Evolutionary conservation across 2,888 invertebrate species (phyloP).

Genomic region (Clepsis dumicolana): DNA sequence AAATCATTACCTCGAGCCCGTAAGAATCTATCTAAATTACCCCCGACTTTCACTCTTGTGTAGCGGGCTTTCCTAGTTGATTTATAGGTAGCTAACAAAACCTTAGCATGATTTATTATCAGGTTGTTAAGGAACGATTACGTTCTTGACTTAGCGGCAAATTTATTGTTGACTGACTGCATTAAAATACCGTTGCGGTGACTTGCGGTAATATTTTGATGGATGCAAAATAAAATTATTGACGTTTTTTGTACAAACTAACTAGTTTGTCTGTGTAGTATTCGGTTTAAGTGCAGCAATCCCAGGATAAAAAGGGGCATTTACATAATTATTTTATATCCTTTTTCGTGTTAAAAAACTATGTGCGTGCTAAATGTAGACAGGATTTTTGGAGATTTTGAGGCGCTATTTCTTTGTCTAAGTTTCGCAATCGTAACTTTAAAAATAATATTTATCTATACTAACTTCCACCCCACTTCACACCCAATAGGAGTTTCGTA

Average conservation of each 20-base stretch:
- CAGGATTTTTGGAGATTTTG: too few relatives aligned
- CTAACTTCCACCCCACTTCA: too few relatives aligned
- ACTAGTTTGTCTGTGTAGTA: too few relatives aligned
- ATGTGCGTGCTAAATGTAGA: too few relatives aligned
- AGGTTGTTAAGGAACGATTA: conserved; percentile 42
- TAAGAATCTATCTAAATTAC: conserved; percentile 10
- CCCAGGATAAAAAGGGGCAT: too few relatives aligned
- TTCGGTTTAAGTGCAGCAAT: too few relatives aligned
- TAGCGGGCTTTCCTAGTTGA: conserved; percentile 28
- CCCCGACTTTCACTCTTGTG: conserved; percentile 4
- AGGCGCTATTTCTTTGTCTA: too few relatives aligned
- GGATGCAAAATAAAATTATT: background rate
- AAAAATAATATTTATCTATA: too few relatives aligned
- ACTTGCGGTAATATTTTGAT: conserved; percentile 34
- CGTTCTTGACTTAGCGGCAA: conserved; percentile 39
- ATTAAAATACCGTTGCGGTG: conserved; percentile 39
- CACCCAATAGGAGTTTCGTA: too few relatives aligned
- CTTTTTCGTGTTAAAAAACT: too few relatives aligned
- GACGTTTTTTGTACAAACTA: background rate
- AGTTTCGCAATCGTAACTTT: too few relatives aligned
- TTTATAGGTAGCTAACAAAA: conserved; percentile 39
- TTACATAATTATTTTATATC: too few relatives aligned
- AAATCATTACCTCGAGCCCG: conserved; percentile 5
- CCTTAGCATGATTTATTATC: conserved; percentile 39
- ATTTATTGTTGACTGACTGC: conserved; percentile 41